Evolutionary conservation across 92 coral and sea anemone genomes (phyloP).

Genomic region (Epizoanthus stellaris): DNA sequence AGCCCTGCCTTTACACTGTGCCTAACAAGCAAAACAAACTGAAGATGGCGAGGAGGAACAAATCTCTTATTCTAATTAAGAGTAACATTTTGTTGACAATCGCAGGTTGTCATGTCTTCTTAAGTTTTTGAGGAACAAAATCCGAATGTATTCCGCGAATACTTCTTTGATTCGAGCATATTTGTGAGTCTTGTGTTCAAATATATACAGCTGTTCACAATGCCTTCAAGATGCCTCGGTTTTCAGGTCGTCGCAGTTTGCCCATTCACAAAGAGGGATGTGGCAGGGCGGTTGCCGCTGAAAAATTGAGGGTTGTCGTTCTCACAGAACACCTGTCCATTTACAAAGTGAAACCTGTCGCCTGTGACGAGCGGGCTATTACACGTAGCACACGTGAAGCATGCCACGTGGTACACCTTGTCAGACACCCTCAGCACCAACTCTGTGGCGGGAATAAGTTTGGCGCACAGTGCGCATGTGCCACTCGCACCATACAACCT

Average conservation of each 20-base stretch:
- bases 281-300: background rate
- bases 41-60: no score
- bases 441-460: constrained; percentile 66
- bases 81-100: no score
- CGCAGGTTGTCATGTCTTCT: no score
- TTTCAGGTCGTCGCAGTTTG: constrained; percentile 35
- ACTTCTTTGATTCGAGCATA: no score
- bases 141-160: no score
- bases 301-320: constrained; percentile 50
- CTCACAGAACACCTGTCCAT: constrained; percentile 64
- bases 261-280: constrained; percentile 12
- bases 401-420: constrained; percentile 64
- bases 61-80: no score
- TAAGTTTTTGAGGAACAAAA: no score
- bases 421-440: constrained; percentile 62
- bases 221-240: background rate
- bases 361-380: constrained; percentile 60
- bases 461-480: constrained; percentile 63
- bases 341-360: constrained; percentile 60
- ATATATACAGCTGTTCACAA: background rate
- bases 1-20: no score
- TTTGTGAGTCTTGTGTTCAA: background rate
- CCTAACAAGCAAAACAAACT: no score
- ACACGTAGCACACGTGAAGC: constrained; percentile 64
- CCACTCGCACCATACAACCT: constrained; percentile 69